phyloP scores from a whole-genome alignment of 2,888 invertebrate species.

The Pegoplata infirma region DNA sequence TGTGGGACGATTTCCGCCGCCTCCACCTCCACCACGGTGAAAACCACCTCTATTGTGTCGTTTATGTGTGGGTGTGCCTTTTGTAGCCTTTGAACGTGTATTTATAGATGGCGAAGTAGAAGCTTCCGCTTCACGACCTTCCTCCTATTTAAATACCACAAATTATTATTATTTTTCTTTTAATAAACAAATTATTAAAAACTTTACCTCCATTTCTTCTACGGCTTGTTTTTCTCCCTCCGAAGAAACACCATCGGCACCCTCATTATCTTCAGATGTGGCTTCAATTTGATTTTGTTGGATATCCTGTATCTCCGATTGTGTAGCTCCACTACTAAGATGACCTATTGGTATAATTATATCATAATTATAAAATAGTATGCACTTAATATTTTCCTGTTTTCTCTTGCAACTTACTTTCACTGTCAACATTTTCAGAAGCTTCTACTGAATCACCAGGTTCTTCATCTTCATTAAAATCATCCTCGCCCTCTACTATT shows the following conservation, averaged over 20 bases:
- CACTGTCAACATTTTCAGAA: constrained; percentile 70
- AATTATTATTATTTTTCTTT: neutral
- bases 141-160: constrained; percentile 79
- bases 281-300: constrained; percentile 74
- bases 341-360: constrained; percentile 60
- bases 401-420: constrained; percentile 67
- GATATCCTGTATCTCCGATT: constrained; percentile 77
- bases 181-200: neutral
- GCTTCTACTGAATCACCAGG: constrained; percentile 69
- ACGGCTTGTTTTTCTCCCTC: constrained; percentile 82
- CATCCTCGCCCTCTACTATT: constrained; percentile 72
- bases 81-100: constrained; percentile 78
- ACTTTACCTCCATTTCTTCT: constrained; percentile 74
- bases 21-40: constrained; percentile 73
- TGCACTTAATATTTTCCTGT: neutral
- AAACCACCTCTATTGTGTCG: constrained; percentile 73
- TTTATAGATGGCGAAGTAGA: constrained; percentile 82
- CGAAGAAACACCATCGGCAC: constrained; percentile 80
- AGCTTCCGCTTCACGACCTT: constrained; percentile 90
- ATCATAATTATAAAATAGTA: neutral
- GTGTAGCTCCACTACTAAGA: constrained; percentile 78
- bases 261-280: constrained; percentile 75
- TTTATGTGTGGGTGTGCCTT: constrained; percentile 73
- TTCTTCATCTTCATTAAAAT: constrained; percentile 76
- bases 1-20: constrained; percentile 79